Evolutionary conservation across 2,797 vertebrate species (phyloP).

Genomic region (Arrhamphus sclerolepis): DNA sequence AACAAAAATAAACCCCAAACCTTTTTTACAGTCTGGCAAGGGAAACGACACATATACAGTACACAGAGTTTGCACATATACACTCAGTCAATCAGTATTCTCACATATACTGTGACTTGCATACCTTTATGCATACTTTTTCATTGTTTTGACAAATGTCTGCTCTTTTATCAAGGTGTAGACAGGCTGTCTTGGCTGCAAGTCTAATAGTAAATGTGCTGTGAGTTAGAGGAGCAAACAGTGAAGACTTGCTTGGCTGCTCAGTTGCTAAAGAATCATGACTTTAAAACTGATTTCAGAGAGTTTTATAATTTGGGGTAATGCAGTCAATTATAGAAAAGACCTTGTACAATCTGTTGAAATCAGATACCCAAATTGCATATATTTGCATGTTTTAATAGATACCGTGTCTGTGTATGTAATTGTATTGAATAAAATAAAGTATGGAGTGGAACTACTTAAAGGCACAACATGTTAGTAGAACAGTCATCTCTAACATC

Average conservation of each 20-base stretch:
- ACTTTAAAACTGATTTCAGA: conserved; percentile 32
- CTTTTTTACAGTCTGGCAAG: conserved; percentile 77
- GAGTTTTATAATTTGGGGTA: conserved; percentile 17
- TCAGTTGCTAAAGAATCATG: conserved; percentile 49
- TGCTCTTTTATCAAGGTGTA: conserved; percentile 64
- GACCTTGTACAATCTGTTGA: not conserved
- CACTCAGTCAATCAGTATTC: conserved; percentile 42
- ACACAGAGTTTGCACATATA: conserved; percentile 44
- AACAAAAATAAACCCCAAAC: conserved; percentile 78
- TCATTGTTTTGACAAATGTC: conserved; percentile 56
- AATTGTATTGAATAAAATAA: not conserved
- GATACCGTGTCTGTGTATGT: too few relatives aligned
- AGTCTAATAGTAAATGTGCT: conserved; percentile 55
- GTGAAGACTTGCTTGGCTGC: conserved; percentile 36
- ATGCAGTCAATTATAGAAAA: not conserved
- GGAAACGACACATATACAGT: conserved; percentile 48
- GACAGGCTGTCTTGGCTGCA: conserved; percentile 57
- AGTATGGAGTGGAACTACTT: not conserved
- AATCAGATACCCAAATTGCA: not conserved
- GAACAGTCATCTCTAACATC: not conserved
- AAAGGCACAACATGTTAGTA: not conserved
- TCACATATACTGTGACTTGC: conserved; percentile 55
- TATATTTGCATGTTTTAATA: too few relatives aligned
- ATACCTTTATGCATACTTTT: conserved; percentile 50
- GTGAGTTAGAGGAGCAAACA: conserved; percentile 49